Percentiles rank a stretch among this genome's conserved stretches.
phyloP scores from a whole-genome alignment of 2,888 invertebrate species.

The Mayetiola destructor region DNA sequence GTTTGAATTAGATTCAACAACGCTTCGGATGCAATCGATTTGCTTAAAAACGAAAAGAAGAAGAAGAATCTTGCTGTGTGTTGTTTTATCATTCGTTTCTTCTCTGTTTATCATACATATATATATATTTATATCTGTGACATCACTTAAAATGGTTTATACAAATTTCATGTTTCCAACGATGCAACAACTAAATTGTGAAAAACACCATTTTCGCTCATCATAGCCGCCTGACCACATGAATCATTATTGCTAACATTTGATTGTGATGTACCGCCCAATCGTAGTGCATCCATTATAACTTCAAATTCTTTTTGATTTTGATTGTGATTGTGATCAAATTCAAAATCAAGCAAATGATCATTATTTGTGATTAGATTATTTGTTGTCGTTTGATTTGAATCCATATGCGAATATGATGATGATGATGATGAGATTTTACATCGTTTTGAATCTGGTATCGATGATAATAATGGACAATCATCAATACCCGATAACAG shows the following conservation, averaged over 20 bases:
- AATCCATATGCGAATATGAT: no score
- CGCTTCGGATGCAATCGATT: background rate
- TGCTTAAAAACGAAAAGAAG: background rate
- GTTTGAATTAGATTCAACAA: background rate
- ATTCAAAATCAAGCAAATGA: slow-evolving; percentile 22
- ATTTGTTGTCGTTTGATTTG: slow-evolving; percentile 17
- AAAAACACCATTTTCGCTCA: slow-evolving; percentile 38
- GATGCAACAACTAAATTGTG: slow-evolving; percentile 35
- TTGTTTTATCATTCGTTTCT: background rate
- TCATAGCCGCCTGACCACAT: slow-evolving; percentile 43
- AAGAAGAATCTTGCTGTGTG: background rate
- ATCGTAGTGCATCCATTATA: slow-evolving; percentile 35
- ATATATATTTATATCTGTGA: background rate
- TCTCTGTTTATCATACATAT: background rate
- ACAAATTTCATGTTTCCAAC: slow-evolving; percentile 32
- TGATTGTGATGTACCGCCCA: slow-evolving; percentile 22
- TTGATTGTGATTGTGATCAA: slow-evolving; percentile 25
- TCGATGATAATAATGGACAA: slow-evolving; percentile 31
- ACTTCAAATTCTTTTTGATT: slow-evolving; percentile 37
- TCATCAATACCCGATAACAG: slow-evolving; percentile 53
- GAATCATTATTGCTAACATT: slow-evolving; percentile 22
- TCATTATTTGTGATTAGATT: slow-evolving; percentile 17
- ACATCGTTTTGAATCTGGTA: slow-evolving; percentile 25
- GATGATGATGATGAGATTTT: slow-evolving; percentile 18
- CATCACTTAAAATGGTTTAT: background rate